Percentiles rank a stretch among this genome's conserved stretches.
These are phyloP conservation scores for Eulemur rufifrons DNA, from an alignment of 2,113 vertebrate species.

Conservation along the genomic window DNA sequence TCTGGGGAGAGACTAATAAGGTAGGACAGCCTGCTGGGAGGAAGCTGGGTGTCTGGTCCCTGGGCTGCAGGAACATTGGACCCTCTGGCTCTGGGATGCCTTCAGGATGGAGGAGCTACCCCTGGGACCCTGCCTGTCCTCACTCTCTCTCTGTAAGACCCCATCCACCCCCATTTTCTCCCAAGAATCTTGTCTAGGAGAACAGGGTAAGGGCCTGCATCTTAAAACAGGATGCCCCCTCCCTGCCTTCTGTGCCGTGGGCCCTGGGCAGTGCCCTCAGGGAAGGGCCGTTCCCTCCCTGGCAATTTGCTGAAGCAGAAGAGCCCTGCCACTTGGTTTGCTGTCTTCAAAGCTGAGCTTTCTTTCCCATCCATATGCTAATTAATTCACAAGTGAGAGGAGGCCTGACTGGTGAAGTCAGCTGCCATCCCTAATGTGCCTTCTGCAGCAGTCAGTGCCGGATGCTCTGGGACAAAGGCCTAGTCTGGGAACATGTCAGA, in stretches of 20 bases:
- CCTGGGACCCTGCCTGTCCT: background rate
- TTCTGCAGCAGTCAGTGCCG: background rate
- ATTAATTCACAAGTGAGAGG: background rate
- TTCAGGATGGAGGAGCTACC: background rate
- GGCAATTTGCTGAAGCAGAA: background rate
- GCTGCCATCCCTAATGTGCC: background rate
- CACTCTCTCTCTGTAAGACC: background rate
- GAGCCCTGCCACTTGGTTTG: background rate
- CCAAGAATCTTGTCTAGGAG: background rate
- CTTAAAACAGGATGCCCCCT: background rate
- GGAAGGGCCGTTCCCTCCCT: background rate
- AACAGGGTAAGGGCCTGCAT: background rate
- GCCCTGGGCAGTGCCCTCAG: background rate
- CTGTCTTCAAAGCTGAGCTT: slow-evolving; percentile 43
- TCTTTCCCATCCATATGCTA: background rate
- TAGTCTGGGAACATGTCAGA: background rate
- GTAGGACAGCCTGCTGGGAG: background rate
- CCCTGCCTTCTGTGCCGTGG: background rate
- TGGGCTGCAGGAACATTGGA: background rate
- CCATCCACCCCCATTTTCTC: background rate
- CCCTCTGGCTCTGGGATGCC: too few species aligned
- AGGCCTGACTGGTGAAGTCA: background rate
- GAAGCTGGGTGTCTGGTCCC: background rate
- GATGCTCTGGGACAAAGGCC: background rate
- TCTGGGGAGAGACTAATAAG: background rate